Evolutionary conservation across 2,797 vertebrate genomes (phyloP), one percentile per base, ranked within the genome.

Genomic region (Numenius phaeopus): DNA sequence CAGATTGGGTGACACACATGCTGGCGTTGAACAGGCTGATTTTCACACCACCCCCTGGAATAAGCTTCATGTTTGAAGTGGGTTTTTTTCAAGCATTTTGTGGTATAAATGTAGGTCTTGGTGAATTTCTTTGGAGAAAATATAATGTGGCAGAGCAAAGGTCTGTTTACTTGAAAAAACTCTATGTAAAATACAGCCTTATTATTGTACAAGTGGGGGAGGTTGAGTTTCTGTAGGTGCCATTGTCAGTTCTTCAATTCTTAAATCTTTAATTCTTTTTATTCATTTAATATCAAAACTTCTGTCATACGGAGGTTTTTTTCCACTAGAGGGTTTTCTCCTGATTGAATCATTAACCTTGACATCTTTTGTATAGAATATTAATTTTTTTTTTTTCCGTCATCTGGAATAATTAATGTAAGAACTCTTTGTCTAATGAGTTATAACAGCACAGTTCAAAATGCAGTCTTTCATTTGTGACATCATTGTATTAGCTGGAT

Each of bases 31-130:
- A 54, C 69, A 71, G 93, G 76, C 89, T 86, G 79, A 34, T 95
- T 95, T 95, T 96, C 96, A 95, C 94, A 94, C 95, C 93, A 54
- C 83, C 88, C 61, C 90, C 92, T 81, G 61, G 30, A 78, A 91
- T 27, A 26, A 78, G 73, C 83, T 96, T 76, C 66, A 4, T 71
- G 37, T 69, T 94, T 50, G 67, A 80, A 90, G 65, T 62, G 32
- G 17, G 11, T n/a, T 39, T 37, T 92, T 88, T 86, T 1, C 65
- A 44, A 72, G 88, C 46, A 34, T 67, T 88, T 67, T 46, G 72
- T 44, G 80, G 13, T 76, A 72, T 90, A 88, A 95, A 96, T 81
- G 72, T 76, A 95, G 88, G 66, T 62, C 73, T 87, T 62, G 61
- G 69, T 67, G 77, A 78, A 90, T 91, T 91, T 83, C 40, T 90